phyloP scores from a whole-genome alignment of 2,113 vertebrate genomes.

The Aldabrachelys gigantea region DNA sequence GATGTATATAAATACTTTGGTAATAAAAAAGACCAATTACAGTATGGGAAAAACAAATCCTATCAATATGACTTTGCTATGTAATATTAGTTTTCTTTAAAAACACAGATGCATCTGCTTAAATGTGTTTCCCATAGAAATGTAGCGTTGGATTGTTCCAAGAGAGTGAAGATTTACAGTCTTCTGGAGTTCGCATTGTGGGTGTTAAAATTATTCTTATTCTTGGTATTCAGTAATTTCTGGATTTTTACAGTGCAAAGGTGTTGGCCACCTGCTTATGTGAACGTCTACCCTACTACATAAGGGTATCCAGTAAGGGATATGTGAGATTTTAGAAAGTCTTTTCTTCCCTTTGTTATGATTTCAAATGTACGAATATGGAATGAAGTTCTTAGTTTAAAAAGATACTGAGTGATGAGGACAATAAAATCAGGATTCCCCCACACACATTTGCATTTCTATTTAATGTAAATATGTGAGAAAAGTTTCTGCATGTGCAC shows the following conservation, averaged over 20 bases:
- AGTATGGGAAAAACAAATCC: neutral
- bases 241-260: neutral
- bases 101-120: neutral
- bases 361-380: neutral
- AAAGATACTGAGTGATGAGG: neutral
- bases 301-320: neutral
- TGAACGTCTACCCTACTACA: neutral
- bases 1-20: neutral
- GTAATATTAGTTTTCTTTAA: neutral
- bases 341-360: neutral
- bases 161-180: neutral
- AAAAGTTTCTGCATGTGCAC: neutral
- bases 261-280: neutral
- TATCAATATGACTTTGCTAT: neutral
- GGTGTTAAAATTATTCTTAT: neutral
- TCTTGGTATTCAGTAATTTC: neutral
- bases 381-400: neutral
- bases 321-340: neutral
- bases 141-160: neutral
- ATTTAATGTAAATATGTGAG: neutral
- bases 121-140: conserved; percentile 19
- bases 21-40: neutral
- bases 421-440: neutral
- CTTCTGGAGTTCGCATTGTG: neutral
- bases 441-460: neutral